Conservation (phyloP, 2,888 invertebrate species). For the Strigamia crassipes region DNA sequence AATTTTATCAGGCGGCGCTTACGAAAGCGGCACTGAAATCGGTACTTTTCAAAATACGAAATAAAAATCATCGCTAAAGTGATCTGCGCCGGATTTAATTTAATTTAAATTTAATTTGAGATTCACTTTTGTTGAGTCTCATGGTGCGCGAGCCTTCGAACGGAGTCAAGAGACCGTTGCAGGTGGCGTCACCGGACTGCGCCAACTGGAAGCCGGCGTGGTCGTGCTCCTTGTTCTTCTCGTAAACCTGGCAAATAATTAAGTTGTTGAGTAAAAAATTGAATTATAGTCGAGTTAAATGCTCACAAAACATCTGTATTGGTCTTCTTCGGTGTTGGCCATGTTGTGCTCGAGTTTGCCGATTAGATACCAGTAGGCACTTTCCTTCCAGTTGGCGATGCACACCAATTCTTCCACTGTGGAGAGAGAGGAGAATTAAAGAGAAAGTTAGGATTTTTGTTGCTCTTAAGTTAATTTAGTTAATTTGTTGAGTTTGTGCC, state of each 20-base stretch:
- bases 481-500: not conserved
- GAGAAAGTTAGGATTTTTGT: not conserved
- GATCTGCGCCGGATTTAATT: too few species aligned
- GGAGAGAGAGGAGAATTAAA: not conserved
- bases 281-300: not conserved
- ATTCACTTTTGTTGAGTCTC: conserved; percentile 48
- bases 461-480: not conserved
- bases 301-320: conserved; percentile 50
- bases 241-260: conserved; percentile 48
- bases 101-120: not conserved
- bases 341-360: conserved; percentile 48
- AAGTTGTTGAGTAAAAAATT: not conserved
- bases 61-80: too few species aligned
- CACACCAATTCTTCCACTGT: conserved; percentile 49
- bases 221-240: conserved; percentile 49
- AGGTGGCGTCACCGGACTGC: conserved; percentile 51
- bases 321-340: conserved; percentile 48
- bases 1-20: too few species aligned
- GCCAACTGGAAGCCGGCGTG: conserved; percentile 49
- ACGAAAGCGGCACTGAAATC: too few species aligned
- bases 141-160: conserved; percentile 50
- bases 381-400: conserved; percentile 50
- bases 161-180: conserved; percentile 49
- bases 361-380: conserved; percentile 48
- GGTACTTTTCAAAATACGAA: too few species aligned